Evolutionary conservation across 2,888 invertebrate genomes (phyloP).

Genomic region (Eudemis profundana): DNA sequence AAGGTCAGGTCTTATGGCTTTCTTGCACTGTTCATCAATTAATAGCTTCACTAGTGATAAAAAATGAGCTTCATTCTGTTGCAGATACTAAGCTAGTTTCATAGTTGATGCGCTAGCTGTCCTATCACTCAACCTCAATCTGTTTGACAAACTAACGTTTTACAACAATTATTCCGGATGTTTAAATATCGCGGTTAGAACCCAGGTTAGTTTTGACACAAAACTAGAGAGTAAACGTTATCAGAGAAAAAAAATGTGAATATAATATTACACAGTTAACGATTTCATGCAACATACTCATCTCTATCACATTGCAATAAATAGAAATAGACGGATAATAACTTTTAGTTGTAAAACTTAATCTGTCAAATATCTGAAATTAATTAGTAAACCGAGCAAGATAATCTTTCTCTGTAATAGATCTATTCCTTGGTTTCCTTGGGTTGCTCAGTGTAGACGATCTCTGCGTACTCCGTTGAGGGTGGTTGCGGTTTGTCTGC

Average conservation of each 20-base stretch:
- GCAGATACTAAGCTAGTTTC: neutral
- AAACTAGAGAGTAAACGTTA: too few species aligned
- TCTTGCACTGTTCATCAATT: neutral
- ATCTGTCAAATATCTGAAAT: neutral
- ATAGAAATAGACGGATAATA: neutral
- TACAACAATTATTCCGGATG: neutral
- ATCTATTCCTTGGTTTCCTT: conserved; percentile 70
- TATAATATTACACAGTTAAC: too few species aligned
- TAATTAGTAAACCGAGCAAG: neutral
- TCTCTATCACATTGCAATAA: too few species aligned
- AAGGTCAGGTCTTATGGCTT: too few species aligned
- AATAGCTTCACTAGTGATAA: neutral
- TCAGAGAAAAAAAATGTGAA: too few species aligned
- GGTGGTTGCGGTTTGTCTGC: conserved; percentile 75
- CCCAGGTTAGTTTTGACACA: too few species aligned
- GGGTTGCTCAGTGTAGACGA: conserved; percentile 88
- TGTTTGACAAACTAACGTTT: neutral
- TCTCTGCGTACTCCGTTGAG: conserved; percentile 91
- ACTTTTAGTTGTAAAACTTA: neutral
- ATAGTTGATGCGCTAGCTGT: neutral
- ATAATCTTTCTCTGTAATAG: neutral
- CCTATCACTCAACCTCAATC: neutral
- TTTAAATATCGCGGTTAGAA: too few species aligned
- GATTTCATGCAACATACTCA: too few species aligned
- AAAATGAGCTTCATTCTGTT: neutral